Conservation (phyloP, 2,113 vertebrate species). For the Ceyx cyanopectus region DNA sequence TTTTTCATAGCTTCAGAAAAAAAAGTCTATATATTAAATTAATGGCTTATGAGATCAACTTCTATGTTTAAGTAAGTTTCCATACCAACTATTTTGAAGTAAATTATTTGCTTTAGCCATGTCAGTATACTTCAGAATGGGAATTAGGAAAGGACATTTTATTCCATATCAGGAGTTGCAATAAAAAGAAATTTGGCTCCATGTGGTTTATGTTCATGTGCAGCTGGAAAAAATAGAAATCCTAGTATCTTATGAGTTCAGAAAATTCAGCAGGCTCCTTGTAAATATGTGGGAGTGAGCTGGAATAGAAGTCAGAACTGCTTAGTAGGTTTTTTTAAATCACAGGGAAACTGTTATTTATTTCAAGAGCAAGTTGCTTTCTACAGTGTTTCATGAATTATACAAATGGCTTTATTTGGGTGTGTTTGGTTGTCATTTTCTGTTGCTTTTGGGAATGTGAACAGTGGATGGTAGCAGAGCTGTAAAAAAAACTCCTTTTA, state of each 20-base stretch:
- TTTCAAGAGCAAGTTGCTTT: neutral
- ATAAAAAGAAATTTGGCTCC: neutral
- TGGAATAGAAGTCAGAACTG: neutral
- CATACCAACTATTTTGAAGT: neutral
- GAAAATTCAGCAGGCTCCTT: neutral
- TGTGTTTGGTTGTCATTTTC: neutral
- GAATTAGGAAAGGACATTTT: neutral
- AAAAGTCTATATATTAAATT: neutral
- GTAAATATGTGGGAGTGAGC: neutral
- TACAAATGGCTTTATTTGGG: neutral
- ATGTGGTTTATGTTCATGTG: neutral
- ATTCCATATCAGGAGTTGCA: neutral
- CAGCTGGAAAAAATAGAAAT: neutral
- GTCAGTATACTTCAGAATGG: neutral
- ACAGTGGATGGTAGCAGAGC: neutral
- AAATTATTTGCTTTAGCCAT: neutral
- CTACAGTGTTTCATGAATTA: neutral
- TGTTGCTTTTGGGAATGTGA: neutral
- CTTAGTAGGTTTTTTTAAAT: slow-evolving; percentile 7
- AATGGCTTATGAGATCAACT: neutral
- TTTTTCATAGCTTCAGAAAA: neutral
- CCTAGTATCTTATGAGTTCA: neutral
- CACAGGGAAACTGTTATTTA: neutral
- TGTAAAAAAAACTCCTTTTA: neutral
- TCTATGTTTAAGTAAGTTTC: neutral